These are phyloP conservation scores for Chirona hameri DNA, from an alignment of 2,888 invertebrate genomes.

Conservation along the genomic window DNA sequence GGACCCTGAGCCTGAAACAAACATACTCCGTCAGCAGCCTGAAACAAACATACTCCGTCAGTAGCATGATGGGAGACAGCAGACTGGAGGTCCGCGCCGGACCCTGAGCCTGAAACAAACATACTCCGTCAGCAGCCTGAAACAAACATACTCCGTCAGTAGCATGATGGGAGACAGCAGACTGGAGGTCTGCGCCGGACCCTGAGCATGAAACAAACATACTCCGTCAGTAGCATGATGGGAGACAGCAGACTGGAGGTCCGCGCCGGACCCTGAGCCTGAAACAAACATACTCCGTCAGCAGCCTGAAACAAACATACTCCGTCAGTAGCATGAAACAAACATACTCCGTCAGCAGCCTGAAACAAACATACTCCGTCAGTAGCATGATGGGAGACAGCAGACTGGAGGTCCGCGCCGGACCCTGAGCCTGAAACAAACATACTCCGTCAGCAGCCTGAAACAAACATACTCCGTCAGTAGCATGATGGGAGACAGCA, in stretches of 20 bases:
- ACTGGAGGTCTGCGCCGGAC: slow-evolving; percentile 77
- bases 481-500: slow-evolving; percentile 91
- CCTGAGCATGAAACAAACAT: slow-evolving; percentile 47
- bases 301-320: too few species aligned
- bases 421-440: slow-evolving; percentile 53
- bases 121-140: too few species aligned
- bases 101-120: slow-evolving; percentile 50
- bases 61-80: slow-evolving; percentile 87
- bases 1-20: slow-evolving; percentile 55
- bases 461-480: slow-evolving; percentile 76
- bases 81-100: slow-evolving; percentile 81
- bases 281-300: too few species aligned
- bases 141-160: too few species aligned
- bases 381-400: slow-evolving; percentile 92
- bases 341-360: too few species aligned
- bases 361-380: slow-evolving; percentile 65
- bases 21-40: too few species aligned
- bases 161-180: slow-evolving; percentile 92
- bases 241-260: slow-evolving; percentile 87
- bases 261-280: slow-evolving; percentile 61
- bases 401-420: slow-evolving; percentile 79
- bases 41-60: too few species aligned
- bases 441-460: too few species aligned
- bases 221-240: slow-evolving; percentile 92
- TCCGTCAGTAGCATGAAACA: slow-evolving; percentile 90